Evolutionary conservation across 2,888 invertebrate species (phyloP).

Genomic region (Actias luna): DNA sequence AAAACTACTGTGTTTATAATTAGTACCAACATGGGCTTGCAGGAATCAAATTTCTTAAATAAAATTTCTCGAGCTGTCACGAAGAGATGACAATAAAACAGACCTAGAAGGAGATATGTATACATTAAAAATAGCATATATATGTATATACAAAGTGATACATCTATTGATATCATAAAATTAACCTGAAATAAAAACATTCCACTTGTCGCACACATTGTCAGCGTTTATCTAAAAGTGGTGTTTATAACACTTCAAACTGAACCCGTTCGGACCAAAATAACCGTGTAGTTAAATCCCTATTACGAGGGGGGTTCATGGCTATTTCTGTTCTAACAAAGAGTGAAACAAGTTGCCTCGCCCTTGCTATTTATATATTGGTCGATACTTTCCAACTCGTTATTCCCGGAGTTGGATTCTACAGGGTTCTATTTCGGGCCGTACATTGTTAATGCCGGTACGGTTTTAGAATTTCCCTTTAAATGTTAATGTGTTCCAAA

Average conservation of each 20-base stretch:
- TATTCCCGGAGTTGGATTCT: slow-evolving; percentile 60
- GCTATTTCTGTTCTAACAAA: slow-evolving; percentile 66
- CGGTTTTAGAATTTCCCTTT: slow-evolving; percentile 10
- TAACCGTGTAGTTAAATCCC: slow-evolving; percentile 8
- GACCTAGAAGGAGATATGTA: too few species aligned
- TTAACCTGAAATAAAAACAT: neutral
- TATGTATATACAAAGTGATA: too few species aligned
- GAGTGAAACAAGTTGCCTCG: slow-evolving; percentile 58
- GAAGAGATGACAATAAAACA: too few species aligned
- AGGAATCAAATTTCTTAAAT: too few species aligned
- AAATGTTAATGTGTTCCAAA: neutral
- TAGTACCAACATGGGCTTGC: too few species aligned
- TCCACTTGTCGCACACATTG: neutral
- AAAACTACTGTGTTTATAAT: too few species aligned
- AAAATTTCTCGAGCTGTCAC: too few species aligned
- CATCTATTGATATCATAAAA: too few species aligned
- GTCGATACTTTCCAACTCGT: slow-evolving; percentile 62
- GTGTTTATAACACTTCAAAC: slow-evolving; percentile 18
- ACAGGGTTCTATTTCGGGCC: slow-evolving; percentile 61
- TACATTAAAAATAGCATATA: too few species aligned
- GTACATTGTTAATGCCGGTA: slow-evolving; percentile 43
- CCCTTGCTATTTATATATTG: slow-evolving; percentile 56
- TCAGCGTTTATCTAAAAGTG: slow-evolving; percentile 21
- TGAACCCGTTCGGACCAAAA: slow-evolving; percentile 5
- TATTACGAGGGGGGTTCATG: slow-evolving; percentile 42